A percentile compares a stretch with the other conserved stretches of the same genome.
Conservation (phyloP, 2,113 vertebrate genomes). For the Poicephalus meyeri region DNA sequence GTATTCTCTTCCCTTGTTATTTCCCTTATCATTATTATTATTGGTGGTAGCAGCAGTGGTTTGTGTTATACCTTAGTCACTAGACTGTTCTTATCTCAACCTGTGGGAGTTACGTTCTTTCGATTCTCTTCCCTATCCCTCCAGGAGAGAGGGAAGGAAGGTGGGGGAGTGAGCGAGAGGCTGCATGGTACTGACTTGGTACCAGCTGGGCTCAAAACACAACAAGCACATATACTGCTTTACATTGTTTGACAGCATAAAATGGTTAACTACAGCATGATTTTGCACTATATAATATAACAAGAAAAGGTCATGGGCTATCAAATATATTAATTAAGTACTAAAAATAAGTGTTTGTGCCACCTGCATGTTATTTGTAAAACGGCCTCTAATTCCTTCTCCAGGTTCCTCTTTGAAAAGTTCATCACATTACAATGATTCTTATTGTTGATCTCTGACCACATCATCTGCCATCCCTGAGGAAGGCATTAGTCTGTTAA, state of each 20-base stretch:
- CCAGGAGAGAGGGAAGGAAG: too few species aligned
- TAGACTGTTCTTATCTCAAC: too few species aligned
- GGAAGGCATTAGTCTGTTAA: not conserved
- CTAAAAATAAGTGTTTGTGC: not conserved
- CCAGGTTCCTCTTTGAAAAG: not conserved
- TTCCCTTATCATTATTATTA: too few species aligned
- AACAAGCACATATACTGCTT: not conserved
- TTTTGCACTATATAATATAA: not conserved
- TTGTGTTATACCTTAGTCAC: too few species aligned
- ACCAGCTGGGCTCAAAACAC: too few species aligned
- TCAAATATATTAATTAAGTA: not conserved
- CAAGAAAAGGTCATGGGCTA: not conserved
- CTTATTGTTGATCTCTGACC: not conserved
- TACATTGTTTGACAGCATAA: not conserved
- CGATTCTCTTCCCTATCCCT: too few species aligned
- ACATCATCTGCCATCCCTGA: not conserved
- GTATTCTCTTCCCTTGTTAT: too few species aligned
- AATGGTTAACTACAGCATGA: not conserved
- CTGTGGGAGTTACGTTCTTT: too few species aligned
- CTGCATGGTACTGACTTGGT: too few species aligned
- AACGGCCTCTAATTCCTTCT: not conserved
- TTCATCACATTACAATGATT: not conserved
- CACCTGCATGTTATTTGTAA: not conserved
- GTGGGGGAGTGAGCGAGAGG: too few species aligned
- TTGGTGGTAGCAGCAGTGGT: too few species aligned